phyloP scores from a whole-genome alignment of 2,113 vertebrate species.

The Cyrtonyx montezumae region DNA sequence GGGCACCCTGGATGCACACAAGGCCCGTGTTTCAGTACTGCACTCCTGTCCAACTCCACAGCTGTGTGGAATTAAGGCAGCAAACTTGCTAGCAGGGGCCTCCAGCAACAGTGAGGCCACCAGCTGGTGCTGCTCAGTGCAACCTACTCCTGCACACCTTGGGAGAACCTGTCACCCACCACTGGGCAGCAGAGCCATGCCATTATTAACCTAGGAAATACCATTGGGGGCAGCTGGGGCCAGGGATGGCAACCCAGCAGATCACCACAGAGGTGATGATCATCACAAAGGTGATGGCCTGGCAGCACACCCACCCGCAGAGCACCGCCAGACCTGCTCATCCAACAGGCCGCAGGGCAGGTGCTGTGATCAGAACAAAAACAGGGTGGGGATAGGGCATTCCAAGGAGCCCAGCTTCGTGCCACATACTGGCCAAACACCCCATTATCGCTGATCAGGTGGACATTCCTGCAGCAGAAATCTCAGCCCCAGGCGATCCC shows the following conservation, averaged over 20 bases:
- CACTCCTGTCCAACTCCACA: background rate
- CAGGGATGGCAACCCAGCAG: rapidly evolving
- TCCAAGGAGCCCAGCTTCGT: background rate
- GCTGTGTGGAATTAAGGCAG: background rate
- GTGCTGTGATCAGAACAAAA: background rate
- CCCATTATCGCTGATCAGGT: background rate
- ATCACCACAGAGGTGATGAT: rapidly evolving
- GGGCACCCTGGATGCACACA: background rate
- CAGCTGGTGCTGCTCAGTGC: background rate
- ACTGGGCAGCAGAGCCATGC: background rate
- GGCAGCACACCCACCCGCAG: background rate
- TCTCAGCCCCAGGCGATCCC: rapidly evolving
- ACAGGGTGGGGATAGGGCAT: background rate
- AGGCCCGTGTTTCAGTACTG: background rate
- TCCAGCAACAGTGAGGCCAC: background rate
- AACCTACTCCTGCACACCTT: background rate
- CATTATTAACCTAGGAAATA: background rate
- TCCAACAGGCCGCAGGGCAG: background rate
- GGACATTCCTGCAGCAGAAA: background rate
- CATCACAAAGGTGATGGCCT: background rate
- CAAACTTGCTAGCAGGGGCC: background rate
- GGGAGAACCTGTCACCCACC: background rate
- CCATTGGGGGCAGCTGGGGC: background rate
- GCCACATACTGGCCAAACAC: background rate
- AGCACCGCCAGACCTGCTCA: background rate